Base-by-base conservation (phyloP, 2,888 invertebrate genomes). In the Trichopria drosophilae region DNA sequence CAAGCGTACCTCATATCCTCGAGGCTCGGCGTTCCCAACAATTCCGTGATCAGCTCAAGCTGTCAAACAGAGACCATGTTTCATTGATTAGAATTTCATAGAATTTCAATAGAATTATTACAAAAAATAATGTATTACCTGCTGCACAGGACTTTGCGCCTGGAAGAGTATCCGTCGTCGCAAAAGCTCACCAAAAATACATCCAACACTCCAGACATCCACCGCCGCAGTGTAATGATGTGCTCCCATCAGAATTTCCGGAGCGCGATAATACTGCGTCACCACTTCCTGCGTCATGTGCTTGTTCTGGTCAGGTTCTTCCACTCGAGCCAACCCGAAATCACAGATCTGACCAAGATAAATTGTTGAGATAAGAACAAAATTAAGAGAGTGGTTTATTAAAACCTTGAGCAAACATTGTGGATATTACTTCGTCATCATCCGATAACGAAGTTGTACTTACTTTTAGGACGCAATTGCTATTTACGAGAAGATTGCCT, bases 241-340 rank as follows among this genome's bases (percentile, higher is more conserved):
- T 22, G 98, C 95, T 22, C 99, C 99, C 97, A 99, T 98, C 54
- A 99, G 82, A 67, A 99, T 93, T 80, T 99, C 99, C 1, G 99
- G 99, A 16, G 98, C 96, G 60, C 99, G 86, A 80, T 99, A 99
- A 80, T 99, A 99, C 81, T 99, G 99, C 61, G 99, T 99, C 56
- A 99, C 99, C 57, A 99, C 99, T 79, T 99, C 99, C 78, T 98
- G 98, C 24, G 99, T 99, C 98, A 99, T 98, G 77, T 92, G 89
- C 77, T 91, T 90, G 68, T 85, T 85, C 68, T 88, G 86, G 74
- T 95, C 93, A 1, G 93, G 92, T 74, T 99, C 98, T 79, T 96
- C 96, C 55, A 98, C 95, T 62, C 99, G 83, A 29, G 99, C 99
- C 76, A 99, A 81, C 19, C 99, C 99, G 78, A 99, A 99, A 83